Base-by-base conservation (phyloP, 1,140 invertebrate genomes). In the Cydia amplana region DNA sequence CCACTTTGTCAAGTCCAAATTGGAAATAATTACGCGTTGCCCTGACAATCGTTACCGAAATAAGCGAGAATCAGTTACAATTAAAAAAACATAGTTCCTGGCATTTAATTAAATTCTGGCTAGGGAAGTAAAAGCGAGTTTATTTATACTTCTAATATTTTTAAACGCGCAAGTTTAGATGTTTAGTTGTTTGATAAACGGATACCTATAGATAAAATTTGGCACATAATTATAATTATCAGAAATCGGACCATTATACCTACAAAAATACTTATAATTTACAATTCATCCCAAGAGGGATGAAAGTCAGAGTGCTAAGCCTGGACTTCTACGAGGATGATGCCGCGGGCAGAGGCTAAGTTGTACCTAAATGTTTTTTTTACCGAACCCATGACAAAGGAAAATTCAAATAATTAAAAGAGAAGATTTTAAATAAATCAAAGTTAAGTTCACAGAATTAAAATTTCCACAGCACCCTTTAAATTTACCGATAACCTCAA, bases 381-480 rank as follows among this genome's bases (percentile, higher is more conserved):
- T 4, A 20, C 6, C n/a, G n/a, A 55, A 18, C n/a, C 7, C 51
- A 55, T 18, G 51, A 55, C 51, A 7, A 18, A 18, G 43, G 16
- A 0, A 46, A 46, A 46, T 49, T 16, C 16, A 49, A 49, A 55
- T 0, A 55, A 55, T 55, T 9, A 60, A 23, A 23, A 23, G 20
- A 60, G 0, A 12, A 60, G 2, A 23, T 46, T 12, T 46, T 12
- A 60, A 12, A 60, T 23, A 60, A 60, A 10, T 20, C 1, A 7
- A 60, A 23, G 55, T 20, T 7, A n/a, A 23, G 0, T 16, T 23
- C 6, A 20, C 4, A 70, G 0, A n/a, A 70, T 43, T 36, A 0
- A 70, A 60, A 70, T 70, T 70, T 70, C 65, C 7, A 40, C 18
- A 70, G 9, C 36, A 43, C 32, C 2, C 18, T 36, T 70, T 40